Evolutionary conservation across 2,797 vertebrate species (phyloP), one percentile per base, ranked within the genome.

Genomic region (Xiphophorus birchmanni): DNA sequence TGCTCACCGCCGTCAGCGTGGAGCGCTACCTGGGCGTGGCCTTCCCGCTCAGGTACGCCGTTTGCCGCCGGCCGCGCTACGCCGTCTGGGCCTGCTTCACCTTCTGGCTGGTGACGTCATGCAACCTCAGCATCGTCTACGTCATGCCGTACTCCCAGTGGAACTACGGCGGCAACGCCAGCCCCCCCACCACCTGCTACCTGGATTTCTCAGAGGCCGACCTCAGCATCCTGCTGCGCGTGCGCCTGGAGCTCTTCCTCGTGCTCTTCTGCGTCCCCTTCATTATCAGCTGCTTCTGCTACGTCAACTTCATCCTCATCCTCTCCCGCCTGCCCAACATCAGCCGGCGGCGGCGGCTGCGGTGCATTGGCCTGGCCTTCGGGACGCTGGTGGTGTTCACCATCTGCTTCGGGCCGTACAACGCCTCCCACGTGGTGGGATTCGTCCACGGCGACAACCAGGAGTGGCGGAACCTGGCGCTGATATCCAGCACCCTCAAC

Each of bases 1-100:
- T 98, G 71, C 93, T 99, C 82, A 97, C 96, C 0, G 97, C 96
- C 0, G 95, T 98, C 13, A 96, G 96, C 15, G 90, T 98, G 1
- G 97, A 98, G 83, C 95, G 97, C 3, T 98, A 97, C 80, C 90
- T 98, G 37, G 96, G 97, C 0, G 97, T 97, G 1, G 97, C 96
- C 21, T 97, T 93, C 87, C 97, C 97, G 0, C 93, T 97, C 81
- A 88, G 89, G 35, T 97, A 97, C 77, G 95, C 96, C 3, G 67
- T 96, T n/a, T 92, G 93, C 0, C 96, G 96, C n/a, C 85, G 95
- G 73, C 95, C 95, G 0, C 58, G 93, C 12, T 95, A 97, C 0
- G 95, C 96, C 0, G 78, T 93, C 5, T 63, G 93, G 0, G 95
- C 94, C 0, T 93, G 96, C 7, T 0, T 94, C 4, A 1, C 89